Base-by-base conservation (phyloP, 2,113 vertebrate species). In the Clarias batrachus region DNA sequence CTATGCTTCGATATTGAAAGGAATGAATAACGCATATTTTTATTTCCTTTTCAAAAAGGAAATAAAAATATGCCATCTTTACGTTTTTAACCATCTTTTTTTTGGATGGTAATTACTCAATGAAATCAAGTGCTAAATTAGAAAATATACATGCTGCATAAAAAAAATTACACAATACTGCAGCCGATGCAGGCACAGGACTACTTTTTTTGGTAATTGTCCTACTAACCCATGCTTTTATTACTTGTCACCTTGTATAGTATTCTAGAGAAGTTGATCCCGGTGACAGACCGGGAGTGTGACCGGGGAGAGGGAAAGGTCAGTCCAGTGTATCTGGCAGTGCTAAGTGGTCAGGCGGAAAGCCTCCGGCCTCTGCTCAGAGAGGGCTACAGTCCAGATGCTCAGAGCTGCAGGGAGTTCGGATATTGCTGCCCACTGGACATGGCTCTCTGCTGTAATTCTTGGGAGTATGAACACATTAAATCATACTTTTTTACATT, bases 291-390 rank as follows among this genome's bases (percentile, higher is more conserved):
- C 16, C 91, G 94, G 8, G 41, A 54, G 9, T 97, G 97, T 91
- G 97, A 96, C 92, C 92, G 41, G 14, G 93, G 89, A 0, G 73
- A 91, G 16, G 94, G 92, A 91, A 95, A 95, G 93, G 96, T 99
- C 89, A 99, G 97, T 92, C 98, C 98, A 0, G 89, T 99, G n/a
- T 99, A 98, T 71, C 93, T 96, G 0, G 97, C 98, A 0, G 90
- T 99, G 3, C 93, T 93, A 19, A 94, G 96, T 3, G 90, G 93
- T 3, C 91, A 92, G 8, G 59, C 90, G 56, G 83, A 87, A 0
- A 96, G 96, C 83, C 59, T 98, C 7, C 93, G 95, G 66, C 59
- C 94, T 66, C 91, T 99, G 3, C 90, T 99, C 17, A 86, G 81
- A 6, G 92, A 92, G 33, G 97, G 96, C 37, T 99, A 95, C 84